phyloP scores from a whole-genome alignment of 2,113 vertebrate species.

The Pantherophis guttatus region DNA sequence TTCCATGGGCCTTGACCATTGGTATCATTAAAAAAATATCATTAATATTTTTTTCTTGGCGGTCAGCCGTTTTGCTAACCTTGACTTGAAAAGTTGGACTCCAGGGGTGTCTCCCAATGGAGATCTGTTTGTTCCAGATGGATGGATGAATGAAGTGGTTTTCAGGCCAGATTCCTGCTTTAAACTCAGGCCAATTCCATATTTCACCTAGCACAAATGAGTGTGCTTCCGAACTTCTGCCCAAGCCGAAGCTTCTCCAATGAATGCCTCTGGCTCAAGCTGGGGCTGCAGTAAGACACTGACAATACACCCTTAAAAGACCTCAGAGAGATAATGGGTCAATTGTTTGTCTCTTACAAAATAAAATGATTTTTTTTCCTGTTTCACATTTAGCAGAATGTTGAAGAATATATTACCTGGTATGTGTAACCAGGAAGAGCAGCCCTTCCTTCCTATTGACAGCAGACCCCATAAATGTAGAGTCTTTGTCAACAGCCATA shows the following conservation, averaged over 20 bases:
- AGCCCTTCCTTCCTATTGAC: neutral
- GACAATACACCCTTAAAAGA: neutral
- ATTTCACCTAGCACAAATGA: neutral
- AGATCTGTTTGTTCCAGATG: neutral
- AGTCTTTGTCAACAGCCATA: neutral
- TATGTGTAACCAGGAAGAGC: neutral
- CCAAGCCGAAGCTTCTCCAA: neutral
- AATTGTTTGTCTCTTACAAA: neutral
- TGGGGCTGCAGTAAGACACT: neutral
- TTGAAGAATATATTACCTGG: neutral
- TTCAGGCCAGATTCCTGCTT: neutral
- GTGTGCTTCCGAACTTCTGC: neutral
- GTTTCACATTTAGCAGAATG: neutral
- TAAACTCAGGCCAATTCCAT: neutral
- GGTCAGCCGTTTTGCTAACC: neutral
- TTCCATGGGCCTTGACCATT: neutral
- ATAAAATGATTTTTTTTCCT: neutral
- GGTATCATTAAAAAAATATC: neutral
- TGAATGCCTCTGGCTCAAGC: neutral
- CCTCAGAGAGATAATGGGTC: neutral
- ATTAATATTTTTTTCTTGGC: neutral
- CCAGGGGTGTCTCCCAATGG: neutral
- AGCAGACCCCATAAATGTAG: neutral
- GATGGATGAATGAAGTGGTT: neutral
- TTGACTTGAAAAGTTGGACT: neutral